Evolutionary conservation across 2,797 vertebrate genomes (phyloP), one percentile per base, ranked within the genome.

Genomic region (Lycodopsis pacificus): DNA sequence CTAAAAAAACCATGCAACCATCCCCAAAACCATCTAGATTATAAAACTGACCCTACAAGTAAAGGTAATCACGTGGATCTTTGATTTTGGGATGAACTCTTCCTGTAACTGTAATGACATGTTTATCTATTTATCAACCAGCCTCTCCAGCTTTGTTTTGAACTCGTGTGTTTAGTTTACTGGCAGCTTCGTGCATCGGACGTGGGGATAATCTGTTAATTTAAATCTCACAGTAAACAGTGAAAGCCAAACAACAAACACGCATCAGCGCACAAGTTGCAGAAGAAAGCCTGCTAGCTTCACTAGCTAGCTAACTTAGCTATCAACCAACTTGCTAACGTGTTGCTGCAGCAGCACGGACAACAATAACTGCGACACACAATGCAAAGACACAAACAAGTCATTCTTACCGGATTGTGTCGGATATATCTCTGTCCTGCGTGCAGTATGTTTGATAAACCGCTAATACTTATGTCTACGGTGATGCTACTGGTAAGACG

Each of bases 401-500:
- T 12, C 0, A 0, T 1, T 57, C 85, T 88, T 46, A 92, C 92
- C 91, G 17, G 82, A 15, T 20, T 3, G 73, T 74, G 77, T 71
- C 48, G 4, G 68, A 32, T 27, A n/a, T 59, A n/a, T 34, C 13
- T 66, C 7, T 15, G 22, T 66, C 48, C 79, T 32, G 59, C 0
- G 19, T 0, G 8, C 14, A 27, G 0, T 42, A 2, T 19, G 51
- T 25, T 4, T 1, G 1, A 2, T 46, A 53, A 80, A 70, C 40
- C 14, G 58, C 59, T 53, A 2, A 34, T 77, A 32, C 66, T 56
- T 67, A 13, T 42, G 65, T 49, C 70, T 57, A 1, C 65, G 80
- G 10, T 25, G 74, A 42, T 75, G 73, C 77, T 76, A 5, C 67
- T 79, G 67, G 64, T 71, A 82, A 91, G 92, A 95, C 94, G 94